Evolutionary conservation across 2,888 invertebrate genomes (phyloP), one percentile per base, ranked within the genome.

Genomic region (Ormia ochracea): DNA sequence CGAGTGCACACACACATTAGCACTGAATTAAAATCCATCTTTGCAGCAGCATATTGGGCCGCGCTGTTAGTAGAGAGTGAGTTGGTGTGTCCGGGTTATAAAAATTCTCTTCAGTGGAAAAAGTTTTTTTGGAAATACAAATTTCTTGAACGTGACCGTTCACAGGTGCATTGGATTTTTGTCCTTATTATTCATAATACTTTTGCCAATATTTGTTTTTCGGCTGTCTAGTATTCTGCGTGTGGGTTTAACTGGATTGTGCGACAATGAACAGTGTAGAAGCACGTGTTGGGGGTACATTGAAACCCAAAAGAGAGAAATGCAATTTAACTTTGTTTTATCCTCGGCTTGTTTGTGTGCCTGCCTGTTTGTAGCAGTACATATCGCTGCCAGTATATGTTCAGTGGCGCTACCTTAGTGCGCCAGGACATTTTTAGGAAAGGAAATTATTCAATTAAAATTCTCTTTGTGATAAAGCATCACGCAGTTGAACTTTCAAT

Each of bases 91-190:
- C 26, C 21, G 50, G 82, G 83, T 59, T 41, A 41, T 41, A 33
- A 72, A 77, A 48, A 61, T 41, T 63, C 38, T 63, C 48, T 61
- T 61, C 21, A 58, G 14, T 14, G 4, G 33, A 31, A 45, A 45
- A 31, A 61, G 6, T 21, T 59, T n/a, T 52, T 59, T 41, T 38
- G 56, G 68, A 78, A 56, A 45, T 58, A 48, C 43, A 69, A 68
- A 36, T 52, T 76, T 33, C 10, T 45, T 48, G 74, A 78, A 81
- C 81, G 81, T 81, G 81, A 78, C 74, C 81, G 69, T 74, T 81
- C 77, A 74, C 74, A 81, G 77, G 81, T 78, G 77, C 77, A 73
- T 68, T 69, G 56, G 65, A 68, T 65, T 69, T 50, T 21, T 54
- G 31, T 33, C 61, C 23, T 26, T 12, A 21, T 52, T 69, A 10